Conservation (phyloP, 30 jellyfish, hydroid and myxozoan genomes). For the Turritopsis dohrnii region DNA sequence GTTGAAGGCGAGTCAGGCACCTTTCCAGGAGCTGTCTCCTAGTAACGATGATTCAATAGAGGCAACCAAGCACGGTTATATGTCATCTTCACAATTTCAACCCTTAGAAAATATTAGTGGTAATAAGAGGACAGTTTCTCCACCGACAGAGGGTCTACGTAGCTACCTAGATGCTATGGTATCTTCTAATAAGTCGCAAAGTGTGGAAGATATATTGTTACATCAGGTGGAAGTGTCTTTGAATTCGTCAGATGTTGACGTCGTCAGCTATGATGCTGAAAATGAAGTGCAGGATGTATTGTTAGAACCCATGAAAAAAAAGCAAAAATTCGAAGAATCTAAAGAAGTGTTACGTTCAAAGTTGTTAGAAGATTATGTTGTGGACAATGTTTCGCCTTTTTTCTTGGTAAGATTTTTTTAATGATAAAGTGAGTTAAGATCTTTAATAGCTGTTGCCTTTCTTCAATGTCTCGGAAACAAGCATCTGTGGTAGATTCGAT, state of each 20-base stretch:
- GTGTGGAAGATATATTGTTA: constrained; percentile 14
- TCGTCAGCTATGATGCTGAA: constrained; percentile 59
- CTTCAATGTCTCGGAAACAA: no score
- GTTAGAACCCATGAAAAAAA: constrained; percentile 1
- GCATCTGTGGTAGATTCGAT: no score
- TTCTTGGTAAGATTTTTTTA: constrained; percentile 41
- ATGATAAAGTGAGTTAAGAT: no score
- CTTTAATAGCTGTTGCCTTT: no score
- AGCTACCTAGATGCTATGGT: constrained; percentile 20
- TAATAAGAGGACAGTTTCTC: background rate
- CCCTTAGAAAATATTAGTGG: constrained; percentile 5
- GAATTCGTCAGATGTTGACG: constrained; percentile 80
- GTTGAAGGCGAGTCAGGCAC: constrained; percentile 41
- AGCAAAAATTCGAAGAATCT: constrained; percentile 7
- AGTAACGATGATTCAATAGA: background rate
- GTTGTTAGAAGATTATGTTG: constrained; percentile 57
- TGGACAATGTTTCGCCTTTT: constrained; percentile 38
- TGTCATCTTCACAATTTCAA: background rate
- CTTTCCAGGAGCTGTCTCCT: constrained; percentile 59
- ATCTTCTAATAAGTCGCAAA: background rate
- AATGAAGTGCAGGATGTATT: constrained; percentile 18
- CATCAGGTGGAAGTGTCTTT: constrained; percentile 33
- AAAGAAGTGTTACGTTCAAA: background rate
- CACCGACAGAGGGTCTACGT: constrained; percentile 9
- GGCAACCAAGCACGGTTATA: constrained; percentile 1